Conservation (phyloP, 1,140 invertebrate genomes). For the Agraylea sexmaculata region DNA sequence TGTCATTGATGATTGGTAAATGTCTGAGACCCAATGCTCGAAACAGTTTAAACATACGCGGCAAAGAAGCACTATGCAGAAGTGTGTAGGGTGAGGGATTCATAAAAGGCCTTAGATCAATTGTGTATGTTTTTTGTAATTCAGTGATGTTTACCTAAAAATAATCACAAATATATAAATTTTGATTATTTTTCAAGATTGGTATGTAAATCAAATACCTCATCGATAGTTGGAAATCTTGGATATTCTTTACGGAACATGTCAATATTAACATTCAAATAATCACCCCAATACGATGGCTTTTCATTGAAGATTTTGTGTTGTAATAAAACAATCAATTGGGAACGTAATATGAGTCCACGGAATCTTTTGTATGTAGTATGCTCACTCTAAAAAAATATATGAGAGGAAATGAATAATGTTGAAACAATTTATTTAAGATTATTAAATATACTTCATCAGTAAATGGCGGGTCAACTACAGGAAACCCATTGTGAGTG, state of each 20-base stretch:
- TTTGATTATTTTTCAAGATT: no score
- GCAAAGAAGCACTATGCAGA: conserved; percentile 71
- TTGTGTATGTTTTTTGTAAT: conserved; percentile 62
- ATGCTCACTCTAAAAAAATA: conserved; percentile 45
- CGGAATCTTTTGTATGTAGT: conserved; percentile 56
- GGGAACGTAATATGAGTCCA: conserved; percentile 79
- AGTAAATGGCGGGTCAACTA: conserved; percentile 63
- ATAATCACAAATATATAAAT: not conserved
- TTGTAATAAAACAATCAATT: conserved; percentile 78
- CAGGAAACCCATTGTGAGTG: conserved; percentile 88
- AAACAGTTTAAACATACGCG: conserved; percentile 85
- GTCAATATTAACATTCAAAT: conserved; percentile 51
- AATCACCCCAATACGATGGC: conserved; percentile 46
- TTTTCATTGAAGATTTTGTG: conserved; percentile 81
- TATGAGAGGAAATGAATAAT: no score
- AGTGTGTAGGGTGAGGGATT: conserved; percentile 85
- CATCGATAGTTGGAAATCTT: conserved; percentile 70
- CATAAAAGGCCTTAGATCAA: conserved; percentile 85
- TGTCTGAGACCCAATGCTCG: conserved; percentile 89
- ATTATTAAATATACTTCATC: no score
- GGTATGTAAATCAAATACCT: conserved; percentile 26
- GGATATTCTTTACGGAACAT: conserved; percentile 89
- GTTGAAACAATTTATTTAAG: no score
- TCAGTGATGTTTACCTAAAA: conserved; percentile 45
- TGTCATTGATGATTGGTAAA: conserved; percentile 85